These are phyloP conservation scores for Python bivittatus DNA, from an alignment of 2,113 vertebrate genomes.

Conservation along the genomic window DNA sequence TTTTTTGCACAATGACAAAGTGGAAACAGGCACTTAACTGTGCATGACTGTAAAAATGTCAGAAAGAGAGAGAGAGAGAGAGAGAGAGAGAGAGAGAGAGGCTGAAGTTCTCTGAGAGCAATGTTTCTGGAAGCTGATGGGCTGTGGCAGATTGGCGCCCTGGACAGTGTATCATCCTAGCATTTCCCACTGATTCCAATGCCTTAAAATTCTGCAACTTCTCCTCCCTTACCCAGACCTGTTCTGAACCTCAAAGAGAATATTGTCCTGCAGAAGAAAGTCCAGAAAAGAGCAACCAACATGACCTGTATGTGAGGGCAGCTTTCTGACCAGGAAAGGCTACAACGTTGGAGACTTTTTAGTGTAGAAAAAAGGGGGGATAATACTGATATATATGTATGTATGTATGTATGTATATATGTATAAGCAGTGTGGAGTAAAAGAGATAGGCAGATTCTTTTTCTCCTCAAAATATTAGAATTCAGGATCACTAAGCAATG, in stretches of 20 bases:
- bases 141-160: not conserved
- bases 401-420: too few species aligned
- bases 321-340: not conserved
- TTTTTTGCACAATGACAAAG: not conserved
- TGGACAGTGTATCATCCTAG: not conserved
- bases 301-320: not conserved
- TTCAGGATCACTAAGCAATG: too few species aligned
- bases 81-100: not conserved
- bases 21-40: not conserved
- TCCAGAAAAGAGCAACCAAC: not conserved
- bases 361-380: too few species aligned
- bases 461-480: too few species aligned
- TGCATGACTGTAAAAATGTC: not conserved
- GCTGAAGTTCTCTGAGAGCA: too few species aligned
- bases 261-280: not conserved
- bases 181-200: not conserved
- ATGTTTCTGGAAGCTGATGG: not conserved
- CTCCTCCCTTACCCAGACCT: not conserved
- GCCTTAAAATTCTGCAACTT: not conserved
- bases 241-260: not conserved
- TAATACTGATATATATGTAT: too few species aligned
- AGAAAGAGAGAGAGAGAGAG: not conserved
- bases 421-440: too few species aligned
- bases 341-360: too few species aligned
- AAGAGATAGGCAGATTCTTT: too few species aligned